These are phyloP conservation scores for Equus przewalskii DNA, from an alignment of 2,113 vertebrate species.

Conservation along the genomic window DNA sequence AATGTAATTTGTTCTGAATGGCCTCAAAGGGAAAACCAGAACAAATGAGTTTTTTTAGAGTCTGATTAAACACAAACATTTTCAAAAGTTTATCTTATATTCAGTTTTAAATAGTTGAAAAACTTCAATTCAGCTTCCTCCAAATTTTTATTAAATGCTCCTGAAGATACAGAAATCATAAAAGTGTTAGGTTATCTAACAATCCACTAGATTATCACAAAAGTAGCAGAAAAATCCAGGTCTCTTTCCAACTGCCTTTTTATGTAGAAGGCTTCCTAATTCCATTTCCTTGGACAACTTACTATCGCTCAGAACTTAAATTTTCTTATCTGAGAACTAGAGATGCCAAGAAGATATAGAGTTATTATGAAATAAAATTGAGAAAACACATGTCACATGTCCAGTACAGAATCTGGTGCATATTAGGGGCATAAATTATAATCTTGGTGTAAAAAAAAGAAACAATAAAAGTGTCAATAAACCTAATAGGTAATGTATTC, in stretches of 20 bases:
- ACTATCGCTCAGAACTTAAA: not conserved
- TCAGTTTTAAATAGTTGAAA: not conserved
- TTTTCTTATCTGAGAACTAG: not conserved
- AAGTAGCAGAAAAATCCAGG: not conserved
- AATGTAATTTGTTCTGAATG: not conserved
- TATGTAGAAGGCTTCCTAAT: not conserved
- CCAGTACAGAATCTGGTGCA: not conserved
- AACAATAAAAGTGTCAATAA: not conserved
- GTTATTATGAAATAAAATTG: not conserved
- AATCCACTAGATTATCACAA: not conserved
- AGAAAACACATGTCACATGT: not conserved
- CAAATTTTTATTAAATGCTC: not conserved
- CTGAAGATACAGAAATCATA: not conserved
- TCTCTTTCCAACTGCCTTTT: not conserved
- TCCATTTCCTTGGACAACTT: not conserved
- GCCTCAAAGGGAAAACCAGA: not conserved
- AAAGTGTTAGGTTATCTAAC: not conserved
- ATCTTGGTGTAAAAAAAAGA: not conserved
- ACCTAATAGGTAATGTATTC: not conserved
- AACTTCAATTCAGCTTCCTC: not conserved
- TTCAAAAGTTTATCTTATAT: not conserved
- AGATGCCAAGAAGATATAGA: not conserved
- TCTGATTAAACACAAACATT: not conserved
- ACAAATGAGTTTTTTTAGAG: not conserved
- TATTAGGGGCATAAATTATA: not conserved